Evolutionary conservation across 2,113 vertebrate genomes (phyloP).

Genomic region (Erythrocercus mccallii): DNA sequence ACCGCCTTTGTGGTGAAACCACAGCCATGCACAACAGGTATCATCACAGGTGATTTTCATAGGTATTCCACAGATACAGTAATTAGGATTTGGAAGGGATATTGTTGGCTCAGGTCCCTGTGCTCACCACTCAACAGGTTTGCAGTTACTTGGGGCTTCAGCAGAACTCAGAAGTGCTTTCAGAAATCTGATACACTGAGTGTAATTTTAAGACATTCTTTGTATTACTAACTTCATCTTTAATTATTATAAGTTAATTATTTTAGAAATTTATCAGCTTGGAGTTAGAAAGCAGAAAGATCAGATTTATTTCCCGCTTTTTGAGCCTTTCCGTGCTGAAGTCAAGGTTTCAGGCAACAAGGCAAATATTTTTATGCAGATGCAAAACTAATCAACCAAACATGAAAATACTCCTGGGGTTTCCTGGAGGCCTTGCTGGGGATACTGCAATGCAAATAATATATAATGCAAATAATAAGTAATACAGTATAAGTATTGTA

Average conservation of each 20-base stretch:
- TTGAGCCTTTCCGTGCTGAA: neutral
- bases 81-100: neutral
- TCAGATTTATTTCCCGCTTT: neutral
- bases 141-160: neutral
- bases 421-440: slow-evolving; percentile 29
- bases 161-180: neutral
- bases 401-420: slow-evolving; percentile 5
- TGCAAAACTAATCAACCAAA: slow-evolving; percentile 54
- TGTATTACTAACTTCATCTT: neutral
- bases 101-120: neutral
- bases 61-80: neutral
- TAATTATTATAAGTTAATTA: neutral
- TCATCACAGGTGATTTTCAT: neutral
- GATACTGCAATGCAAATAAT: neutral
- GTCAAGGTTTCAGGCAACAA: neutral
- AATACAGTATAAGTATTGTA: neutral
- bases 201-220: neutral
- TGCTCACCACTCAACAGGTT: neutral
- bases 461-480: neutral
- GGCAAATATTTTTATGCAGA: slow-evolving; percentile 52
- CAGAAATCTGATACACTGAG: neutral
- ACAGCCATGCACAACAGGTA: neutral
- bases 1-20: neutral
- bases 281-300: neutral
- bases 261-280: neutral